Evolutionary conservation across 2,797 vertebrate species (phyloP).

Genomic region (Esox lucius): DNA sequence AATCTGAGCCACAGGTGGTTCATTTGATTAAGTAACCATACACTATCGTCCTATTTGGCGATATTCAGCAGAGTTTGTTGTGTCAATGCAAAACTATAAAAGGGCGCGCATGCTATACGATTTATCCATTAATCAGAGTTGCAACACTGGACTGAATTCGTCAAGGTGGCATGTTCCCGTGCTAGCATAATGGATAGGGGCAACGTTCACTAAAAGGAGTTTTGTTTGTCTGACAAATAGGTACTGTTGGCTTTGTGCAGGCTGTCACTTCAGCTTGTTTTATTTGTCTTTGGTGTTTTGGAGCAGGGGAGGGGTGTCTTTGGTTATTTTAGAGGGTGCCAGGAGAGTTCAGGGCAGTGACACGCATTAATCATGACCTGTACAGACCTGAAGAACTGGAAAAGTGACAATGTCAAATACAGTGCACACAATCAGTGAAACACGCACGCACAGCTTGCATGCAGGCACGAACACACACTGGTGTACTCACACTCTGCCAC

Average conservation of each 20-base stretch:
- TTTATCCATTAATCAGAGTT: not conserved
- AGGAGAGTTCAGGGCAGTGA: slow-evolving; percentile 13
- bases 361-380: slow-evolving; percentile 30
- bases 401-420: slow-evolving; percentile 7
- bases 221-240: not conserved
- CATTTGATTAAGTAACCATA: not conserved
- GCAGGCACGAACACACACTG: slow-evolving; percentile 11
- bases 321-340: not conserved
- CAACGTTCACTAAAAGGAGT: not conserved
- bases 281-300: not conserved
- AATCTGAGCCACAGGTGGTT: not conserved
- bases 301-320: not conserved
- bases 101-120: not conserved
- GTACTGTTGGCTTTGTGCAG: not conserved
- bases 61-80: not conserved
- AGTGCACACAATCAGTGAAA: not conserved
- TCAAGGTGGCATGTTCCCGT: not conserved
- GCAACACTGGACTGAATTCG: not conserved
- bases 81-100: not conserved
- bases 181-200: not conserved
- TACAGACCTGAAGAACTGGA: slow-evolving; percentile 57
- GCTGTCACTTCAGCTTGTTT: not conserved
- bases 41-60: not conserved
- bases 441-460: slow-evolving; percentile 8
- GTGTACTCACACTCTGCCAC: slow-evolving; percentile 8